Conservation (phyloP, 2,888 invertebrate species). For the Pollenia angustigena region DNA sequence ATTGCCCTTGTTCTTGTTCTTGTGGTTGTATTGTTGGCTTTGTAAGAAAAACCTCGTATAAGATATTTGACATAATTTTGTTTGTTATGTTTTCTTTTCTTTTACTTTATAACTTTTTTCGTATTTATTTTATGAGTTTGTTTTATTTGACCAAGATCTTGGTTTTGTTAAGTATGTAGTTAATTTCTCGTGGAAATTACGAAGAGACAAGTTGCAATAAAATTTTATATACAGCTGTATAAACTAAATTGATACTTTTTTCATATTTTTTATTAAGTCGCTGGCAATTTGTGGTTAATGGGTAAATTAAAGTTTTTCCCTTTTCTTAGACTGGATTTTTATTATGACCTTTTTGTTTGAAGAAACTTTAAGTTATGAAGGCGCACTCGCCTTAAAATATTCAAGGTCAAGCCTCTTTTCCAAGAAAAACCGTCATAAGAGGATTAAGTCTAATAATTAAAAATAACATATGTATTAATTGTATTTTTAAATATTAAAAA, state of each 20-base stretch:
- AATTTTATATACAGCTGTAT: neutral
- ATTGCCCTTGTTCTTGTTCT: neutral
- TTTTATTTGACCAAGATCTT: neutral
- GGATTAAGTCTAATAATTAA: no score
- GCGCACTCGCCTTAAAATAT: no score
- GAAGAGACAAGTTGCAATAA: slow-evolving; percentile 14
- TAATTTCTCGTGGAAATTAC: slow-evolving; percentile 29
- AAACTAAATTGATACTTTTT: slow-evolving; percentile 1
- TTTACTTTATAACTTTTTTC: slow-evolving; percentile 21
- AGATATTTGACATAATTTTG: slow-evolving; percentile 15
- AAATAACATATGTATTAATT: no score
- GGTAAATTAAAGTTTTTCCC: neutral
- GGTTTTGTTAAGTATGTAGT: neutral
- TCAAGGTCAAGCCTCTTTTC: no score
- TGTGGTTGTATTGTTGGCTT: neutral
- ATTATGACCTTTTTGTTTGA: no score
- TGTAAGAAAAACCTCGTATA: neutral
- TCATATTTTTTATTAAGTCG: neutral
- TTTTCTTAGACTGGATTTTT: no score
- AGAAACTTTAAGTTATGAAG: no score
- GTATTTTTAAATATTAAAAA: no score
- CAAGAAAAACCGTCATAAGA: no score
- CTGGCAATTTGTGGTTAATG: neutral
- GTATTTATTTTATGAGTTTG: slow-evolving; percentile 4
- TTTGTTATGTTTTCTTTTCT: slow-evolving; percentile 14